Evolutionary conservation across 2,888 invertebrate genomes (phyloP).

Genomic region (Philopedon plagiatum): DNA sequence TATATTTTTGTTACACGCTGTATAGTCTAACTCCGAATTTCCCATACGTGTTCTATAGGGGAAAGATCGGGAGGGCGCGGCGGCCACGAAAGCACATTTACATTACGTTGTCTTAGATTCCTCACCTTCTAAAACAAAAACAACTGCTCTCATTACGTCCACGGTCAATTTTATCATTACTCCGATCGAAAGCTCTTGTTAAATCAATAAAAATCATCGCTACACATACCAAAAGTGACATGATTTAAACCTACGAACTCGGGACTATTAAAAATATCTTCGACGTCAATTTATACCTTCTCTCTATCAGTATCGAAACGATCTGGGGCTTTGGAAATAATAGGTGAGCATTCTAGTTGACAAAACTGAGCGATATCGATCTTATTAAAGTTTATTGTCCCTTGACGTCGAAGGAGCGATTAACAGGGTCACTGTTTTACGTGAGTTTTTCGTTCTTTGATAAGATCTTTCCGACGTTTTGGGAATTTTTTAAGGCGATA

Average conservation of each 20-base stretch:
- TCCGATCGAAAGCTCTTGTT: constrained; percentile 31
- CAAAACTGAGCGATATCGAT: constrained; percentile 50
- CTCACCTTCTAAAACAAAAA: not conserved
- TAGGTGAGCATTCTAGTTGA: constrained; percentile 52
- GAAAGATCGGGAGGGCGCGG: too few relatives aligned
- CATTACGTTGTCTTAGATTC: too few relatives aligned
- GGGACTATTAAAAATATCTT: constrained; percentile 50
- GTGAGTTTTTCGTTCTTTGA: constrained; percentile 33
- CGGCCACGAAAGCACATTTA: not conserved
- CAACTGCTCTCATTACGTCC: constrained; percentile 1
- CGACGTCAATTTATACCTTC: constrained; percentile 49
- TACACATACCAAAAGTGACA: constrained; percentile 38
- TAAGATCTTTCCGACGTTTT: constrained; percentile 33
- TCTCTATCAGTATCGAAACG: constrained; percentile 34
- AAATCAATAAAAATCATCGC: constrained; percentile 34
- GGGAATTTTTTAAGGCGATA: not conserved
- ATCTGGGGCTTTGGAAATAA: constrained; percentile 44
- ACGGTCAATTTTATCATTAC: constrained; percentile 2
- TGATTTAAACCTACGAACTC: constrained; percentile 48
- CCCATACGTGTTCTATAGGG: too few relatives aligned
- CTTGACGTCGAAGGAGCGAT: constrained; percentile 30
- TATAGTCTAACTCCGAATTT: too few relatives aligned
- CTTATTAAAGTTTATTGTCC: constrained; percentile 47
- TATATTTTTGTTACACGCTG: too few relatives aligned
- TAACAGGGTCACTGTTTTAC: constrained; percentile 45